Base-by-base conservation (phyloP, 2,797 vertebrate genomes). In the Poecilia velifera region DNA sequence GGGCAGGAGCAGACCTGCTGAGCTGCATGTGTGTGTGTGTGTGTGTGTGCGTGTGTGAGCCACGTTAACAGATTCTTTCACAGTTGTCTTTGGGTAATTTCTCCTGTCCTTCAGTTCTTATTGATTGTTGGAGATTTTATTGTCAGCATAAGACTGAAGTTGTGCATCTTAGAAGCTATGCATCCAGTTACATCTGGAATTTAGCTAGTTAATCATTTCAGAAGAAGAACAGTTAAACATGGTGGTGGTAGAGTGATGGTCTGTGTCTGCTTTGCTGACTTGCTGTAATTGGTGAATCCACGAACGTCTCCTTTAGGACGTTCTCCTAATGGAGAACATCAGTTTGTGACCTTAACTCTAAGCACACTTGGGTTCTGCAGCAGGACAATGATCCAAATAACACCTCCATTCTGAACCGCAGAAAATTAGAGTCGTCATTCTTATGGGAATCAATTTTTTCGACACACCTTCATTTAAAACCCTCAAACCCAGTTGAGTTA, bases 1-100 rank as follows among this genome's bases (percentile, higher is more conserved):
- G 6, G 76, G 55, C 83, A 84, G 41, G 72, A 73, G 34, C 72
- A 68, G 74, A 83, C 82, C 85, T 78, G 80, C 76, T 72, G 46
- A 77, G 82, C 76, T 80, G 75, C 62, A 41, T 1, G 4, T 68
- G 72, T 43, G 34, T 77, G 83, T 62, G 43, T 1, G 82, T 31
- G 49, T 18, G 46, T 22, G 34, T 77, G 83, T 62, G 51, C 14
- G 46, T 22, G 51, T 41, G 46, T 8, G 36, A 28, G 55, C 39
- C 8, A 25, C 39, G 7, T n/a, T 43, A 20, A 14, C 39, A 28
- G 51, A 43, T 59, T 41, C 36, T 74, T 43, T 43, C 55, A 41
- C 53, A 43, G 39, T n/a, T 45, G n/a, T 3, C 25, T 70, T 70
- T n/a, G 9, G 66, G 66, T 70, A n/a, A 43, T 41, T 0, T 10